phyloP scores from a whole-genome alignment of 2,888 invertebrate genomes.

The Phengaris alcon region DNA sequence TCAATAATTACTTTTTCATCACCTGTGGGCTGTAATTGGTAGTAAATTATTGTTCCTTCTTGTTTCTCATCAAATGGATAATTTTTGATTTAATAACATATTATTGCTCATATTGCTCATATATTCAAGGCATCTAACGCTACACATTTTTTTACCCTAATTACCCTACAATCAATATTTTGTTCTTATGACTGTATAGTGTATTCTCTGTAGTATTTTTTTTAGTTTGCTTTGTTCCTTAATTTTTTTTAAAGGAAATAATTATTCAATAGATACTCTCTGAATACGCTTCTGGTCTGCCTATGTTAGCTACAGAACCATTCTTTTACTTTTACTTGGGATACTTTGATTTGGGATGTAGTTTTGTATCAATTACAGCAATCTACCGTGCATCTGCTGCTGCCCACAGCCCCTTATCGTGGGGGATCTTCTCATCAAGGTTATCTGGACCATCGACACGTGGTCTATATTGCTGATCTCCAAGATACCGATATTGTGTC shows the following conservation, averaged over 20 bases:
- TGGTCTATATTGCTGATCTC: conserved; percentile 45
- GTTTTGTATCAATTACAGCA: conserved; percentile 51
- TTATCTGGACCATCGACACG: conserved; percentile 63
- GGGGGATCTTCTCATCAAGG: conserved; percentile 75
- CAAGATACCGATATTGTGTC: conserved; percentile 19
- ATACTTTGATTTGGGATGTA: conserved; percentile 38
- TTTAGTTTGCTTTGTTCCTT: no score
- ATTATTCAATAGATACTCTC: no score
- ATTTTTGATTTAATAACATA: no score
- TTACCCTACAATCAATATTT: no score
- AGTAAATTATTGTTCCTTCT: no score
- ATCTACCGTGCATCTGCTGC: conserved; percentile 53
- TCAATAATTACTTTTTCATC: background rate
- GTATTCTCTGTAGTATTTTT: no score
- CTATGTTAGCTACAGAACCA: conserved; percentile 25
- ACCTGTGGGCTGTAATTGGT: no score
- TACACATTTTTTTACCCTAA: no score
- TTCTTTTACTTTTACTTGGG: conserved; percentile 29
- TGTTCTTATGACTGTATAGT: no score
- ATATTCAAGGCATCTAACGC: no score
- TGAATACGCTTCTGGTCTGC: background rate
- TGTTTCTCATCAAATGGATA: background rate
- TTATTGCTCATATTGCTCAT: no score
- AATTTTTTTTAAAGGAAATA: no score
- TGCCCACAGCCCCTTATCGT: conserved; percentile 47